phyloP scores from a whole-genome alignment of 2,888 invertebrate species.

The Heliconius ismenius region DNA sequence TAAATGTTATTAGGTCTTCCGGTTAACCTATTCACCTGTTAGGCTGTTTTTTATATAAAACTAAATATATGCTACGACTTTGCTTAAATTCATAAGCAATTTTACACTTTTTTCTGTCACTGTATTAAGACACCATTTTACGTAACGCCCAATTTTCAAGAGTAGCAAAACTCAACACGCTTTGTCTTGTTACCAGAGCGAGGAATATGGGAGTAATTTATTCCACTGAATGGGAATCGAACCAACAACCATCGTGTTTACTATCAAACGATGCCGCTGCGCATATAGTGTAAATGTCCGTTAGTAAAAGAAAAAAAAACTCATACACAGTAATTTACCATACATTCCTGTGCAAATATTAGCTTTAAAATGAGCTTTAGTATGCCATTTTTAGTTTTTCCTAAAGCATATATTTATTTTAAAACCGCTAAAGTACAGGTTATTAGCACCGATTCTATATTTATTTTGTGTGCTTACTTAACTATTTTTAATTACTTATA shows the following conservation, averaged over 20 bases:
- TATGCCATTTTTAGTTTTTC: background rate
- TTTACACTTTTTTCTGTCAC: background rate
- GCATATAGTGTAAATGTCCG: background rate
- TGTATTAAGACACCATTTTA: too few species aligned
- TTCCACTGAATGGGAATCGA: background rate
- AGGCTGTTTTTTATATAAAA: background rate
- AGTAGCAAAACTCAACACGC: too few species aligned
- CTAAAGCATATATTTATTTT: constrained; percentile 12
- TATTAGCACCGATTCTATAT: constrained; percentile 7
- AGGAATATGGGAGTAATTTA: background rate
- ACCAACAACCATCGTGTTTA: background rate
- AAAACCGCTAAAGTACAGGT: constrained; percentile 4
- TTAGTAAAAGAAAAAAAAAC: background rate
- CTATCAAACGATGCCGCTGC: background rate
- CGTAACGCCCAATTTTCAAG: too few species aligned
- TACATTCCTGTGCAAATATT: constrained; percentile 6
- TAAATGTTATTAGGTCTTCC: background rate
- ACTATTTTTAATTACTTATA: background rate
- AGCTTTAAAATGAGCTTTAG: constrained; percentile 5
- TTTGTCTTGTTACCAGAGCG: too few species aligned
- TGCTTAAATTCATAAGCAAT: background rate
- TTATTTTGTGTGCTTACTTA: constrained; percentile 3
- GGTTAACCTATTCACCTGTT: background rate
- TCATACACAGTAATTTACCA: background rate
- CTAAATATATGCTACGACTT: background rate